phyloP scores from a whole-genome alignment of 2,888 invertebrate species.

The Silvanus unidentatus region DNA sequence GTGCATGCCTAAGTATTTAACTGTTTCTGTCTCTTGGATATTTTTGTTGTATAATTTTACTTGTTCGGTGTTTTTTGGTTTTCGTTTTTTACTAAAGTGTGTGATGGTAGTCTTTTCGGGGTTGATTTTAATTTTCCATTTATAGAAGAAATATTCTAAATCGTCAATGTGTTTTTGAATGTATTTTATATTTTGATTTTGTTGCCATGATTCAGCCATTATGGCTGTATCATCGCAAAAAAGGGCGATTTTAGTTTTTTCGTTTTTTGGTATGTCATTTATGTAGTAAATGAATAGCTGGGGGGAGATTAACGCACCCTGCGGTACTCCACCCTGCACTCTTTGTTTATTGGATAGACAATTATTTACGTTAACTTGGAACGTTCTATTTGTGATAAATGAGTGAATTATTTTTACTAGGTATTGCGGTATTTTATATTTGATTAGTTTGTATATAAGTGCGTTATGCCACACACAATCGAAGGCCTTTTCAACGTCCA shows the following conservation, averaged over 20 bases:
- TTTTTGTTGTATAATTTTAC: background rate
- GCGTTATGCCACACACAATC: too few species aligned
- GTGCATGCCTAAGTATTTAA: background rate
- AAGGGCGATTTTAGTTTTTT: background rate
- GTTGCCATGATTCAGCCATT: background rate
- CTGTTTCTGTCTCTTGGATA: background rate
- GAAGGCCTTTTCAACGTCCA: too few species aligned
- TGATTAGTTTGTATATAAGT: too few species aligned
- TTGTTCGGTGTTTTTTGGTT: too few species aligned
- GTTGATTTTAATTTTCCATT: conserved; percentile 1
- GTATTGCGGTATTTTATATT: too few species aligned
- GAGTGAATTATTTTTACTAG: background rate
- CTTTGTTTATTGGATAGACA: background rate
- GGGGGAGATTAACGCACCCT: background rate
- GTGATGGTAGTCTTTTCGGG: background rate
- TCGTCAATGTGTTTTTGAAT: background rate
- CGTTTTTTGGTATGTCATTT: background rate
- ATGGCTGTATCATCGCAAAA: background rate
- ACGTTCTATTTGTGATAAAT: background rate
- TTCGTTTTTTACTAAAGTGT: too few species aligned
- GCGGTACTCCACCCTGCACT: background rate
- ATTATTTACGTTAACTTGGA: background rate
- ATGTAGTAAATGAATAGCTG: background rate
- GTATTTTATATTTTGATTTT: background rate
- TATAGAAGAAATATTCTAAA: background rate